Conservation (phyloP, 2,888 invertebrate species). For the Lithophane leautieri region DNA sequence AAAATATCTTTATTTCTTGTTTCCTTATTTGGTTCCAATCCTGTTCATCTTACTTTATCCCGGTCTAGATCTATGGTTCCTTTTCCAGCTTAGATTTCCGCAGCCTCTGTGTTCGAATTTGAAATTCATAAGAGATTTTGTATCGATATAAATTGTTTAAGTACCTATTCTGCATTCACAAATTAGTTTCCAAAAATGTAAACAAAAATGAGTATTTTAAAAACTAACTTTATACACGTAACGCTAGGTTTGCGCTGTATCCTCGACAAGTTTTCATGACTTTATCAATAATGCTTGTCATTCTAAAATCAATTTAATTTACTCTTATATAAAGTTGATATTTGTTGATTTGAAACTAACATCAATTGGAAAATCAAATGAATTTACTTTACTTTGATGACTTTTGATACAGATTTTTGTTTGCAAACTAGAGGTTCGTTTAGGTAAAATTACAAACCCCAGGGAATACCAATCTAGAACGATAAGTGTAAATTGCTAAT, state of each 20-base stretch:
- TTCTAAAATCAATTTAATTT: not conserved
- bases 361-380: too few relatives aligned
- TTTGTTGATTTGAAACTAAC: not conserved
- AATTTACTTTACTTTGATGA: too few relatives aligned
- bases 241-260: not conserved
- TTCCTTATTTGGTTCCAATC: slow-evolving; percentile 39
- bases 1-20: slow-evolving; percentile 22
- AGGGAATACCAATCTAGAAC: not conserved
- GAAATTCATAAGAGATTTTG: slow-evolving; percentile 24
- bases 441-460: not conserved
- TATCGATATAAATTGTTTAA: not conserved
- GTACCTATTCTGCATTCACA: not conserved
- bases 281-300: not conserved
- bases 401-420: too few relatives aligned
- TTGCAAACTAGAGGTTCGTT: not conserved
- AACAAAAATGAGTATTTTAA: not conserved
- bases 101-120: slow-evolving; percentile 2
- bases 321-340: rapidly evolving
- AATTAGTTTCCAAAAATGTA: not conserved
- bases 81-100: slow-evolving; percentile 3
- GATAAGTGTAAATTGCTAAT: not conserved
- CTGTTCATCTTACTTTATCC: slow-evolving; percentile 31
- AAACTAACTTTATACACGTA: not conserved
- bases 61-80: not conserved
- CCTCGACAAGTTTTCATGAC: too few relatives aligned